These are phyloP conservation scores for Onthophagus taurus DNA, from an alignment of 1,140 invertebrate species.

Conservation along the genomic window DNA sequence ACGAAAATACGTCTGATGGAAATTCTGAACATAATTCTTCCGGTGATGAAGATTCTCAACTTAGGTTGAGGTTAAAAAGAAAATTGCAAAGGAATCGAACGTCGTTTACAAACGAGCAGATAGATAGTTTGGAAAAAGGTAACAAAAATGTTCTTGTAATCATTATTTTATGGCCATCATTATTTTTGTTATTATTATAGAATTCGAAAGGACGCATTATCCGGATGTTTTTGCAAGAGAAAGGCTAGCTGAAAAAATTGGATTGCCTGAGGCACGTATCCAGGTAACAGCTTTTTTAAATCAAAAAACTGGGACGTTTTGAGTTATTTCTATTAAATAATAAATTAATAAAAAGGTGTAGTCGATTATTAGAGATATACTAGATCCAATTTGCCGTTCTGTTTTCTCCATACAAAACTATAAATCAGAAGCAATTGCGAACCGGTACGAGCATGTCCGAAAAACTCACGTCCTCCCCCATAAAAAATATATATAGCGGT, in stretches of 20 bases:
- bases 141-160: conserved; percentile 16
- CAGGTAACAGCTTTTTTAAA: conserved; percentile 59
- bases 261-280: conserved; percentile 94
- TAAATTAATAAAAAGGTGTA: too few species aligned
- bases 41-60: conserved; percentile 77
- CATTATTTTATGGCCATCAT: not conserved
- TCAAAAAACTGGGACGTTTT: too few species aligned
- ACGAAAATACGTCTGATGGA: conserved; percentile 62
- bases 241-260: conserved; percentile 90
- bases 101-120: conserved; percentile 98
- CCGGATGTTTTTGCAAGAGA: conserved; percentile 96
- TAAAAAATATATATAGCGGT: too few species aligned
- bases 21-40: conserved; percentile 70
- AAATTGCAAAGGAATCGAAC: conserved; percentile 97
- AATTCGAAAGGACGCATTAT: conserved; percentile 70
- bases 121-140: conserved; percentile 98
- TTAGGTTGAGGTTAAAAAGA: conserved; percentile 80
- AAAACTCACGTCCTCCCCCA: too few species aligned
- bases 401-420: too few species aligned
- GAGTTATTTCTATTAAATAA: too few species aligned
- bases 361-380: too few species aligned
- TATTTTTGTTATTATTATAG: conserved; percentile 34
- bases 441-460: too few species aligned
- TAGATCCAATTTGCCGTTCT: too few species aligned
- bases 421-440: too few species aligned